Conservation (phyloP, 2,113 vertebrate species). For the Lophura nycthemera region DNA sequence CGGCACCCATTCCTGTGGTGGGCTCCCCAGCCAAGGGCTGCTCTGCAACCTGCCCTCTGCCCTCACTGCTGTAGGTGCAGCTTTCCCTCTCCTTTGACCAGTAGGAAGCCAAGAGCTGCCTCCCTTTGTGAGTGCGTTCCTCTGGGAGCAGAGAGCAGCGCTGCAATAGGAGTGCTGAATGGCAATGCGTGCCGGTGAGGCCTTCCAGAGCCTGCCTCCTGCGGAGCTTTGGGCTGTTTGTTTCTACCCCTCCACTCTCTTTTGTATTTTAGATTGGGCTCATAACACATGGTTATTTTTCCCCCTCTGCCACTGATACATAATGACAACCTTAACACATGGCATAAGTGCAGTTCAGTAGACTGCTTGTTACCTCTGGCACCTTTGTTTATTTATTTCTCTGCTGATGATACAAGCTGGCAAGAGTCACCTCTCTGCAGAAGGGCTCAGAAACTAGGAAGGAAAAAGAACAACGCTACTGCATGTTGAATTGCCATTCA, state of each 20-base stretch:
- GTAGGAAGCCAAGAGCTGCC: background rate
- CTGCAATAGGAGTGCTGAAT: background rate
- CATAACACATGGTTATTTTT: background rate
- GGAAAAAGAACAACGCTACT: background rate
- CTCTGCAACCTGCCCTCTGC: fast-evolving
- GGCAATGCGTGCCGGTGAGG: background rate
- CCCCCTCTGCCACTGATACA: background rate
- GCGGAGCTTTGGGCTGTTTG: background rate
- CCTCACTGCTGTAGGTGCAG: background rate
- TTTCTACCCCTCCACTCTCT: background rate
- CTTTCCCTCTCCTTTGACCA: background rate
- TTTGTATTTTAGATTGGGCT: background rate
- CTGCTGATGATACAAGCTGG: background rate
- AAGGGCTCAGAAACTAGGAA: background rate
- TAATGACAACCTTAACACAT: background rate
- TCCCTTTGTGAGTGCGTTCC: background rate
- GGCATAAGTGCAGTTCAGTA: background rate
- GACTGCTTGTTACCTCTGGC: background rate
- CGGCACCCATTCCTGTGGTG: fast-evolving
- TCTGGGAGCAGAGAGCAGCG: background rate
- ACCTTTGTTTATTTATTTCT: background rate
- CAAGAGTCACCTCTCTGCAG: background rate
- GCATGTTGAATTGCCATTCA: background rate
- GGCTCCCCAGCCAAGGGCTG: background rate
- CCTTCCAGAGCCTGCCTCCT: fast-evolving